Base-by-base conservation (phyloP, 2,797 vertebrate genomes). In the Allenopithecus nigroviridis region DNA sequence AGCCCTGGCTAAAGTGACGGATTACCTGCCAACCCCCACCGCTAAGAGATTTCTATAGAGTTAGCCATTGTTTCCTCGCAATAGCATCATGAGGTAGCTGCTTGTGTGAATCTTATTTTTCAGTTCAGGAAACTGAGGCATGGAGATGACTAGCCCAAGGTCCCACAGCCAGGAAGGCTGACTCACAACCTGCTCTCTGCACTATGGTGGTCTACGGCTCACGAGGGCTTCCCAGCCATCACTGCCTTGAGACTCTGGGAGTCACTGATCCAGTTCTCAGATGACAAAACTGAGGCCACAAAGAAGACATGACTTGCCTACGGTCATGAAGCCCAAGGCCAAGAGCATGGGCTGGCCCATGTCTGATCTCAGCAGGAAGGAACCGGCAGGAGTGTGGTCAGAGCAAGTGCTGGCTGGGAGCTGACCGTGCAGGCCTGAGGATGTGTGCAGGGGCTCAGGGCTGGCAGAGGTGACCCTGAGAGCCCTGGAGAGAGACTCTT, bases 251-350 rank as follows among this genome's bases (percentile, higher is more conserved):
- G 61, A 36, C 28, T 59, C n/a, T 28, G 21, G 39, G 50, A 16
- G 48, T 83, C 83, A 61, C 46, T 7, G 41, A 76, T 50, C 28
- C 46, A 5, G 48, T 75, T 92, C 59, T 48, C 74, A 79, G 74
- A 43, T 36, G 64, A 93, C 28, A 90, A 76, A 39, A 48, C 28
- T 10, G 19, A 96, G 75, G 78, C 86, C 88, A 78, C 39, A 78
- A 16, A 53, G 39, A 39, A 76, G 50, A 30, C 2, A 16, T 1
- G 22, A 46, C 43, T 81, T 61, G 36, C 36, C 9, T 5, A 16
- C 24, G 59, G 50, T 33, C 61, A 50, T 5, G 19, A 59, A 70
- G 50, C 33, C 64, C 39, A n/a, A 72, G 16, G 57, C n/a, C 53
- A 68, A 19, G 48, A 46, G 64, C 36, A 28, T 1, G n/a, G 13